Conservation (phyloP, 2,888 invertebrate species). For the Trachelus stipa region DNA sequence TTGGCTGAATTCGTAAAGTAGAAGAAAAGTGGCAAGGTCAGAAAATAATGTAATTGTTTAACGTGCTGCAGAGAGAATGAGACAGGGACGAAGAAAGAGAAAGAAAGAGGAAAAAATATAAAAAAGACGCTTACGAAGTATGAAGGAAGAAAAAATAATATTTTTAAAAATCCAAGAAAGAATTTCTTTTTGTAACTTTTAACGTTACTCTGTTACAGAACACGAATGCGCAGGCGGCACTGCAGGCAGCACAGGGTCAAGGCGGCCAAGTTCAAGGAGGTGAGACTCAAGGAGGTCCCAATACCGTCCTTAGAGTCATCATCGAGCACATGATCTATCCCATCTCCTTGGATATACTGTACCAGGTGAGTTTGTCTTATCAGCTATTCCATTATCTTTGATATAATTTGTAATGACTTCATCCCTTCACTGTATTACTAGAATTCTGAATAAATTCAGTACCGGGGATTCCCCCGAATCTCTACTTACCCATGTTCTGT, state of each 20-base stretch:
- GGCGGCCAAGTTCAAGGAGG: conserved; percentile 60
- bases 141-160: conserved; percentile 11
- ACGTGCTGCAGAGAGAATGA: not conserved
- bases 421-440: not conserved
- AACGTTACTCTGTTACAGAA: conserved; percentile 48
- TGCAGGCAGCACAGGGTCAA: conserved; percentile 84
- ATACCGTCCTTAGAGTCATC: conserved; percentile 97
- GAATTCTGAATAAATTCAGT: not conserved
- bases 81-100: conserved; percentile 1
- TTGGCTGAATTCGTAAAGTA: not conserved
- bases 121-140: not conserved
- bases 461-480: not conserved
- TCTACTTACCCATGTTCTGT: not conserved
- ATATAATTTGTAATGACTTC: not conserved
- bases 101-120: conserved; percentile 12
- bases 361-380: conserved; percentile 73
- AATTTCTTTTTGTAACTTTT: conserved; percentile 24
- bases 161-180: not conserved
- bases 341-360: conserved; percentile 96
- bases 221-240: conserved; percentile 83
- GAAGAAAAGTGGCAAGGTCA: not conserved
- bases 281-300: conserved; percentile 88
- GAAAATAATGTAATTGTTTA: not conserved
- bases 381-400: not conserved
- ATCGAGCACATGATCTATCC: conserved; percentile 99